Percentiles rank a stretch among this genome's conserved stretches.
Conservation (phyloP, 2,797 vertebrate species). For the Hapalemur alaotrensis region DNA sequence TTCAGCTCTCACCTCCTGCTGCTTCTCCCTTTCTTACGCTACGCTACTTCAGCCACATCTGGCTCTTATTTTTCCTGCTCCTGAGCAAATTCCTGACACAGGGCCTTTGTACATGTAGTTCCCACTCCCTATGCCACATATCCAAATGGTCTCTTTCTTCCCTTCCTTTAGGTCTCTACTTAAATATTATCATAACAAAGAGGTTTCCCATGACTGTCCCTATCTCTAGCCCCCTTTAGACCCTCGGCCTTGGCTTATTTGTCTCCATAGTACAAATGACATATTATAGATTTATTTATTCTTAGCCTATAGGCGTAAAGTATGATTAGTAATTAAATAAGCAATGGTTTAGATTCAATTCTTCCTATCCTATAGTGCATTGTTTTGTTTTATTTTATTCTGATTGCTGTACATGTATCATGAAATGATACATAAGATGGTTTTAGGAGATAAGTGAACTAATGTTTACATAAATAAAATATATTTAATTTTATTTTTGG, state of each 20-base stretch:
- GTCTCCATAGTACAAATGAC: not conserved
- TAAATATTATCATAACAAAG: not conserved
- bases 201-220: not conserved
- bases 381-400: not conserved
- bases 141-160: not conserved
- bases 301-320: not conserved
- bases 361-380: not conserved
- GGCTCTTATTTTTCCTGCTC: not conserved
- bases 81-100: not conserved
- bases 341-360: not conserved
- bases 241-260: not conserved
- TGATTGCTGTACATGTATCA: not conserved
- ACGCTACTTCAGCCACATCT: not conserved
- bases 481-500: not conserved
- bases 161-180: not conserved
- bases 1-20: not conserved
- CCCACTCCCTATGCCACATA: not conserved
- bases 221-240: not conserved
- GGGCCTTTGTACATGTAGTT: not conserved
- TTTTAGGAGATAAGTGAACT: not conserved
- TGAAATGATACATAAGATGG: not conserved
- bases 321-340: not conserved
- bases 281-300: not conserved
- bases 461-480: not conserved
- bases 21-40: not conserved